Evolutionary conservation across 2,113 vertebrate species (phyloP), one percentile per base, ranked within the genome.

Genomic region (Gopherus flavomarginatus): DNA sequence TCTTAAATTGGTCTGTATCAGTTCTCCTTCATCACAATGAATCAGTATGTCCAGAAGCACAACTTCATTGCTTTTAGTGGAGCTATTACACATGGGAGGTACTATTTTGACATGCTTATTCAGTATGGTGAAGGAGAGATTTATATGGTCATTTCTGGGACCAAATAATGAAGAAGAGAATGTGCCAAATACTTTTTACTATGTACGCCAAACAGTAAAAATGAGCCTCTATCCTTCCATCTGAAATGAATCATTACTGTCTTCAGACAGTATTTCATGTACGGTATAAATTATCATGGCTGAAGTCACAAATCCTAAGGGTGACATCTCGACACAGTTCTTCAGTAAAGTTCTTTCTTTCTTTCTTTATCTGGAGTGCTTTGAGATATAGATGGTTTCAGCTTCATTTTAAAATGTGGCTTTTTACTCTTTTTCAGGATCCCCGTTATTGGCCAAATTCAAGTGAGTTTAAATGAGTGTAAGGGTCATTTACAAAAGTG

Each of bases 51-150:
- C 5, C 87, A 85, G 47, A 42, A 44, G 65, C 10, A 83, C 35
- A 52, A 31, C 90, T 95, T 96, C 91, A 44, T 59, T 92, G 83
- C 4, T 27, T 95, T 95, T 92, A 83, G 88, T 94, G 56, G 94
- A 91, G 94, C 95, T 84, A 86, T 59, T 83, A 4, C 1, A 38
- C 65, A 92, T 81, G 78, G 26, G 80, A 95, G 81, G 81, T 57
- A 35, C 87, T 91, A 89, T 13, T 91, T 89, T 88, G 52, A 95
- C 65, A 86, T 31, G 81, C 79, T 92, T 89, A 87, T 87, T 96
- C 93, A 86, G 90, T 82, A 87, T 90, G 49, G 31, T 81, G 84
- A 95, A 83, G 81, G 52, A 92, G 83, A 95, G 86, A 92, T 95
- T 83, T 96, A 95, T 75, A 89, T 49, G 3, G 29, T 81, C 80